Evolutionary conservation across 2,797 vertebrate species (phyloP).

Genomic region (Parotocinclus haroldoi): DNA sequence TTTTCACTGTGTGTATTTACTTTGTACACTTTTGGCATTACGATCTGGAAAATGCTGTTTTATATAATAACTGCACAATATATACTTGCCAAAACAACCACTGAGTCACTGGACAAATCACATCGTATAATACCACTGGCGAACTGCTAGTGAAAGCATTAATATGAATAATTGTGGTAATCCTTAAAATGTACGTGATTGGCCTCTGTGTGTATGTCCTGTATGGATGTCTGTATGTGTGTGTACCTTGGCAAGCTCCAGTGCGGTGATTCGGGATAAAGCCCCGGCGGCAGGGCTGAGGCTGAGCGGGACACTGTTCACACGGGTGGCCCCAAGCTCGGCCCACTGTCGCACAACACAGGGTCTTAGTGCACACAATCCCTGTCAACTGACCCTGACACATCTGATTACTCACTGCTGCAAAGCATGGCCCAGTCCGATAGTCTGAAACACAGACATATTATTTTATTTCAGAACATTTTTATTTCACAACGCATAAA

Average conservation of each 20-base stretch:
- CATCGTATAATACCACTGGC: too few relatives aligned
- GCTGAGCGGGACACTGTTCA: slow-evolving; percentile 96
- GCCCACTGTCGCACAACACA: slow-evolving; percentile 96
- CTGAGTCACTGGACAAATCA: too few relatives aligned
- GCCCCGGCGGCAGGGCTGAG: slow-evolving; percentile 92
- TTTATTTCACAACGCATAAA: too few relatives aligned
- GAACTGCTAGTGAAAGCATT: too few relatives aligned
- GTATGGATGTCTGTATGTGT: slow-evolving; percentile 48
- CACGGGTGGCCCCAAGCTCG: slow-evolving; percentile 98
- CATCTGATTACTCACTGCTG: slow-evolving; percentile 97
- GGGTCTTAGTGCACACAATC: slow-evolving; percentile 95
- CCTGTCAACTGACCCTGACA: slow-evolving; percentile 96
- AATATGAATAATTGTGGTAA: too few relatives aligned
- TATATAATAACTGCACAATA: too few relatives aligned
- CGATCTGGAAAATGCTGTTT: too few relatives aligned
- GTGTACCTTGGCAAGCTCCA: slow-evolving; percentile 92
- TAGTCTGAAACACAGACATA: slow-evolving; percentile 77
- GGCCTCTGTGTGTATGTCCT: slow-evolving; percentile 5
- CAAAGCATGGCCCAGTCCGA: slow-evolving; percentile 93
- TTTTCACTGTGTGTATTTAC: background rate
- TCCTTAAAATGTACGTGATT: background rate
- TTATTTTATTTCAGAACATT: too few relatives aligned
- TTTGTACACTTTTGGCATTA: too few relatives aligned
- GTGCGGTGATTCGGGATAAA: slow-evolving; percentile 97
- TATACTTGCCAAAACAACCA: too few relatives aligned